Evolutionary conservation across 2,113 vertebrate genomes (phyloP), one percentile per base, ranked within the genome.

Genomic region (Baryphthengus martii): DNA sequence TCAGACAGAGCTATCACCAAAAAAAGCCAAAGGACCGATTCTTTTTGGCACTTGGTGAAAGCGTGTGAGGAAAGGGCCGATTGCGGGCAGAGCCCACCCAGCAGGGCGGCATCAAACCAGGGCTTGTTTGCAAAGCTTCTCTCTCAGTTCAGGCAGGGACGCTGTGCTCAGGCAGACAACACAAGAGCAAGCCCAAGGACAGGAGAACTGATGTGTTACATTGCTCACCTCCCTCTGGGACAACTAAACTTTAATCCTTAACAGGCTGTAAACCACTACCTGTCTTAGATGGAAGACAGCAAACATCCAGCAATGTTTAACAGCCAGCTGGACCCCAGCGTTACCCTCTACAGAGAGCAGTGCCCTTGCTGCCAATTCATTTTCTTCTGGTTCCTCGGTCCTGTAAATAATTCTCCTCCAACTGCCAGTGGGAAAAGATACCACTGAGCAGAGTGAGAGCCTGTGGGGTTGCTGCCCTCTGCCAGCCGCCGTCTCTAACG

Each of bases 381-480:
- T 67, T 72, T 71, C 63, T 56, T 47, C 62, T 37, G 13, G 23
- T 58, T 82, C 49, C n/a, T 35, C 39, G 16, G 65, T 37, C 67
- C 39, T 39, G 71, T 35, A 88, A 85, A 58, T 52, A 84, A 81
- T 62, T 50, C 83, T 59, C 61, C 65, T 63, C 23, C 58, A 88
- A 7, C 5, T 58, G 53, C 65, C 70, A 58, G 52, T 39, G 45
- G 58, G 77, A 88, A 88, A 50, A 75, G n/a, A 44, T 3, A 40
- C 17, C 58, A n/a, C 52, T 1, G 1, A 84, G 59, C 25, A 14
- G 44, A 58, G 63, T 5, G 62, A 35, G 40, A 93, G 53, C 6
- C 74, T 67, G 67, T 88, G 84, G 75, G 80, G 79, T 39, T 93
- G 84, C 94, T 91, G 94, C 79, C 91, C 88, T 95, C 94, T 93